Conservation (phyloP, 2,797 vertebrate species). For the Chelmon rostratus region DNA sequence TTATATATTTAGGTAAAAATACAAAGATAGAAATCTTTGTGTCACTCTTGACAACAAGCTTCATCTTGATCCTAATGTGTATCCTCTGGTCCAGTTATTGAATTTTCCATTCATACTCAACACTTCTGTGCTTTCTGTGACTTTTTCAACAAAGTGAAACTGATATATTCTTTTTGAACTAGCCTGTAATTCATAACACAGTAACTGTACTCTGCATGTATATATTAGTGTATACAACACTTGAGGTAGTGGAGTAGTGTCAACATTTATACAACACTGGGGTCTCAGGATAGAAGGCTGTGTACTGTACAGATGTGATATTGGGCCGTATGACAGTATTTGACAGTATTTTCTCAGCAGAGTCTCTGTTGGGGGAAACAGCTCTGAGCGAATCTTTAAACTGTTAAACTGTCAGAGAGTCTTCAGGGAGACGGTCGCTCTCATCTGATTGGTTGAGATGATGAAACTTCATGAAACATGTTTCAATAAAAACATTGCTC, state of each 20-base stretch:
- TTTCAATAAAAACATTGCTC: conserved; percentile 2
- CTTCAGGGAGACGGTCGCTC: not conserved
- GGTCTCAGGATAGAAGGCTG: not conserved
- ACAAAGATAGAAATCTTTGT: no score
- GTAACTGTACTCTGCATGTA: no score
- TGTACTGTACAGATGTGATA: not conserved
- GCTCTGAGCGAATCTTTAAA: conserved; percentile 17
- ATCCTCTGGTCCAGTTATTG: no score
- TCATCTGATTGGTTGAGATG: conserved; percentile 30
- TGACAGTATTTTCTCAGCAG: not conserved
- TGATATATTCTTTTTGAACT: not conserved
- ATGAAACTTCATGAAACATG: conserved; percentile 47
- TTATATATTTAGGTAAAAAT: no score
- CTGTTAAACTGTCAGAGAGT: not conserved
- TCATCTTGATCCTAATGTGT: no score
- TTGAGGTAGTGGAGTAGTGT: not conserved
- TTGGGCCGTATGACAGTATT: not conserved
- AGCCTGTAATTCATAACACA: no score
- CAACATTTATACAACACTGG: not conserved
- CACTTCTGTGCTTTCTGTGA: no score
- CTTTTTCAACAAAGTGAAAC: not conserved
- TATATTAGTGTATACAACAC: not conserved
- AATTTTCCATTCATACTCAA: no score
- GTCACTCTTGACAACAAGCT: no score
- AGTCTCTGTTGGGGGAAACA: conserved; percentile 12